A percentile compares a stretch with the other conserved stretches of the same genome.
These are phyloP conservation scores for Rotaria macrura DNA, from an alignment of 2,888 invertebrate genomes.

Conservation along the genomic window DNA sequence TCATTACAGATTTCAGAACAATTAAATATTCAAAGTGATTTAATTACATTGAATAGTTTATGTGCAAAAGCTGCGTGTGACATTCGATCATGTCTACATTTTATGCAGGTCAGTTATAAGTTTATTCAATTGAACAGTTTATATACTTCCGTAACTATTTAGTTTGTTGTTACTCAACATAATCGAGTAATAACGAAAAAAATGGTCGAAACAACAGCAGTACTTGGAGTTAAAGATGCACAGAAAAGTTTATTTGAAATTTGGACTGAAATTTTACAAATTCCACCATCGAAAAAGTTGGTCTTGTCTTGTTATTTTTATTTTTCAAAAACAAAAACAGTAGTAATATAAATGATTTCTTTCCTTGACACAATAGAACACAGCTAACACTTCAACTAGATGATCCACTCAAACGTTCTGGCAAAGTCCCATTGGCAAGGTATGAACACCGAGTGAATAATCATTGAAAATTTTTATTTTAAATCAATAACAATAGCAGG, in stretches of 20 bases:
- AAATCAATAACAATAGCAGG: too few relatives aligned
- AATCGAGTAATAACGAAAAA: neutral
- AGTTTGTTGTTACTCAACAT: neutral
- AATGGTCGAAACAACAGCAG: neutral
- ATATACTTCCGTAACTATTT: neutral
- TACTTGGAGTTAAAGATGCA: neutral
- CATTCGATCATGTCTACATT: neutral
- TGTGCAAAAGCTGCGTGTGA: neutral
- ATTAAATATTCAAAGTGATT: neutral
- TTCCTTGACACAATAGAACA: neutral
- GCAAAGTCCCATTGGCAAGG: neutral
- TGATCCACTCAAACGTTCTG: neutral
- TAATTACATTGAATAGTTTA: neutral
- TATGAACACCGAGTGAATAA: neutral
- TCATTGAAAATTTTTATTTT: too few relatives aligned
- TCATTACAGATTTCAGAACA: neutral
- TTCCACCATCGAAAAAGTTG: neutral
- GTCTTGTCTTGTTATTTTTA: neutral
- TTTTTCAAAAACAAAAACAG: neutral
- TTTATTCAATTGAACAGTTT: neutral
- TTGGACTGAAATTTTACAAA: neutral
- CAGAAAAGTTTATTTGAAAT: constrained; percentile 17
- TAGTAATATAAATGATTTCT: neutral
- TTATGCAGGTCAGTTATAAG: neutral
- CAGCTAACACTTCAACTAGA: neutral